Conservation (phyloP, 2,797 vertebrate genomes). For the Rhinichthys osculus region DNA sequence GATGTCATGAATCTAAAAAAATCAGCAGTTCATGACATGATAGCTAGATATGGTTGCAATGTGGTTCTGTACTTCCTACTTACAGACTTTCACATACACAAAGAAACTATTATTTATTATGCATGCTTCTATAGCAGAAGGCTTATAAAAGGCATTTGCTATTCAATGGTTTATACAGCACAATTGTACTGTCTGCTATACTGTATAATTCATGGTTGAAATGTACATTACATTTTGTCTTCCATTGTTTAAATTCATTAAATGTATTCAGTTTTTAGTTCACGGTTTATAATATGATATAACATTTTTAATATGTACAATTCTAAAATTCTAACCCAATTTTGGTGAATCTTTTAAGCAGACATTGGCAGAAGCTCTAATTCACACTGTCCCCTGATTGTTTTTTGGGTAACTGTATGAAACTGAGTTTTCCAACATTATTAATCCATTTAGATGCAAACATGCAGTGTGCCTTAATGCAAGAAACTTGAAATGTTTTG, state of each 20-base stretch:
- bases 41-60: not conserved
- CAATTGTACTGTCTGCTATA: not conserved
- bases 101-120: not conserved
- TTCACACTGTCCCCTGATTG: not conserved
- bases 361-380: not conserved
- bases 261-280: not conserved
- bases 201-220: not conserved
- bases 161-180: not conserved
- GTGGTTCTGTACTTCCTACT: not conserved
- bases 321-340: not conserved
- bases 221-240: not conserved
- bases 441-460: not conserved
- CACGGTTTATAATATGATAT: not conserved
- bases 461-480: not conserved
- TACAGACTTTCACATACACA: not conserved
- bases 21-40: not conserved
- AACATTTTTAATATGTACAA: not conserved
- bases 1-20: not conserved
- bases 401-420: not conserved
- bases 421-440: not conserved
- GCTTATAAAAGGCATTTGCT: not conserved
- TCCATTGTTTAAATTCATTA: not conserved
- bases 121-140: not conserved
- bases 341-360: not conserved
- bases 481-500: not conserved